Percentiles rank a stretch among this genome's conserved stretches.
Evolutionary conservation across 2,113 vertebrate species (phyloP).

Genomic region (Crypturellus undulatus): DNA sequence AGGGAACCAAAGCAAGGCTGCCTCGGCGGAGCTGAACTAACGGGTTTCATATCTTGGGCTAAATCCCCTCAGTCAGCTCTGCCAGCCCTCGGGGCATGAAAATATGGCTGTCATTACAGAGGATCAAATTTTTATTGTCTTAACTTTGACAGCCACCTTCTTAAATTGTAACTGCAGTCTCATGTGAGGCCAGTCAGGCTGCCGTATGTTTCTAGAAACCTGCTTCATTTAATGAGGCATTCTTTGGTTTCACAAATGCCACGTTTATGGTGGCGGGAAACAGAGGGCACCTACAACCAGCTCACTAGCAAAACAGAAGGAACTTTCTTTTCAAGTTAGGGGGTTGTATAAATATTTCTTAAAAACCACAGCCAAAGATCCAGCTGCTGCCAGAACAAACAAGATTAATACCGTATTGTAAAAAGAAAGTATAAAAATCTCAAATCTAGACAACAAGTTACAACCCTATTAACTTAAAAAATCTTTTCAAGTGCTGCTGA

Average conservation of each 20-base stretch:
- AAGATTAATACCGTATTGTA: accelerated
- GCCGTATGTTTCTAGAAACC: background rate
- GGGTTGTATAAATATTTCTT: background rate
- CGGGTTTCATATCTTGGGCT: background rate
- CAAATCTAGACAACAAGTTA: background rate
- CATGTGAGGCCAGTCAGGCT: background rate
- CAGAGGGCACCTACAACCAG: background rate
- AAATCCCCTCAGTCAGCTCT: background rate
- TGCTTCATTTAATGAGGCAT: background rate
- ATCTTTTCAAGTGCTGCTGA: background rate
- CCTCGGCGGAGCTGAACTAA: background rate
- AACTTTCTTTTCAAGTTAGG: background rate
- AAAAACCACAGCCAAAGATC: background rate
- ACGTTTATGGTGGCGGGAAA: background rate
- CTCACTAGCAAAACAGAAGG: background rate
- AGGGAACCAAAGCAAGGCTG: background rate
- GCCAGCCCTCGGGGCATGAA: background rate
- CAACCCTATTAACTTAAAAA: background rate
- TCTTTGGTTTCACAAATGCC: background rate
- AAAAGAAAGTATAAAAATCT: background rate
- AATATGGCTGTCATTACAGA: background rate
- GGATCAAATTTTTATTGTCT: background rate
- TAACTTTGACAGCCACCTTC: too few relatives aligned
- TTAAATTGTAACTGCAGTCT: background rate
- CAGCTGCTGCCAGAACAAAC: background rate